phyloP scores from a whole-genome alignment of 2,888 invertebrate genomes.

The Pogonocherus hispidulus region DNA sequence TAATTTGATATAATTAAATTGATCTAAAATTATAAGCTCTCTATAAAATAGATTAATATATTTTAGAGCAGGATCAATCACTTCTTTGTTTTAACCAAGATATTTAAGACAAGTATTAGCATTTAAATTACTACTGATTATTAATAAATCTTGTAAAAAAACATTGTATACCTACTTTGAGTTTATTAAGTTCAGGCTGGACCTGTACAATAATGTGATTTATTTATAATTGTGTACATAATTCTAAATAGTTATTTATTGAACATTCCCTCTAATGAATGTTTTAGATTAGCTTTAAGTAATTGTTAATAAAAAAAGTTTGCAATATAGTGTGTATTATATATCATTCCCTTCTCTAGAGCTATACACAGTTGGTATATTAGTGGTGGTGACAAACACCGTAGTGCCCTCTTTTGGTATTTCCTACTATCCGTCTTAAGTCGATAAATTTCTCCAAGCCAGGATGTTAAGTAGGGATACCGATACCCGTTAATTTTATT shows the following conservation, averaged over 20 bases:
- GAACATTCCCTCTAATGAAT: constrained; percentile 53
- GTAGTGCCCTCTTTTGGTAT: no score
- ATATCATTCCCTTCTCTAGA: no score
- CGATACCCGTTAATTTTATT: no score
- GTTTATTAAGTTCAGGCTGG: constrained; percentile 18
- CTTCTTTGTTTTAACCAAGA: constrained; percentile 3
- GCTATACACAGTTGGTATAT: no score
- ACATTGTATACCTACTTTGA: no score
- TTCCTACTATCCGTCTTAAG: no score
- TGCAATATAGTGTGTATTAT: not conserved
- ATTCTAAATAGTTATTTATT: constrained; percentile 50
- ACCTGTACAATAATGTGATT: constrained; percentile 32
- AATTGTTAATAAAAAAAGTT: constrained; percentile 27
- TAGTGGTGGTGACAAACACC: no score
- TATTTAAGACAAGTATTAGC: constrained; percentile 45
- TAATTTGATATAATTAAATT: not conserved
- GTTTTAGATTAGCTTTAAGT: constrained; percentile 32
- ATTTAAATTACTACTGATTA: constrained; percentile 44
- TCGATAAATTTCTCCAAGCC: no score
- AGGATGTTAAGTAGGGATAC: no score
- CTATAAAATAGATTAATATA: no score
- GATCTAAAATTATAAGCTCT: no score
- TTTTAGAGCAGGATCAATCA: constrained; percentile 14
- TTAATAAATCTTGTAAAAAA: constrained; percentile 26
- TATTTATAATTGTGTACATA: constrained; percentile 45